Evolutionary conservation across 2,113 vertebrate species (phyloP), one percentile per base, ranked within the genome.

Genomic region (Dicerorhinus sumatrensis): DNA sequence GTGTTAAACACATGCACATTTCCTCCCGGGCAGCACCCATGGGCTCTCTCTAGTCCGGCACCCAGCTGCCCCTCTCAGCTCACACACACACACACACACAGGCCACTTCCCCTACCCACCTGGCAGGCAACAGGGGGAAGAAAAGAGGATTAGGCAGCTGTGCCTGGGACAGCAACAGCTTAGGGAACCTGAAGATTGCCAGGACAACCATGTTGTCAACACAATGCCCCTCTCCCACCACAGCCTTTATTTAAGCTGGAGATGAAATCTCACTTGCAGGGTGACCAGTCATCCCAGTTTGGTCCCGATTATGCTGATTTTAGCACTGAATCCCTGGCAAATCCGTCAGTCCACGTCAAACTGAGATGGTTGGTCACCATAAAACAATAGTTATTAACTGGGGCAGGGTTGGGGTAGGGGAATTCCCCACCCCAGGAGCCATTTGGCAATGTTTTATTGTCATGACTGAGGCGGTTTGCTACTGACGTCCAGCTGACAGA

Each of bases 51-150:
- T 21, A 65, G 21, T 39, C 73, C 27, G 33, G 23, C 31, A 23
- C 1, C 27, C 23, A 33, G 0, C 7, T 46, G 14, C 36, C 29
- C 58, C 81, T 27, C 33, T 48, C 25, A 75, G 14, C 48, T 56
- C 88, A 31, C 76, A 25, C 48, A 76, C 58, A 54, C 39, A 42
- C 39, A 42, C 70, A 54, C 69, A 73, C 4, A 27, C 36, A 11
- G 31, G 16, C 56, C 8, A 56, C 36, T 27, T 51, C 17, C 21
- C 11, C 70, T 23, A 8, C 5, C 8, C 14, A 29, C 20, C 79
- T 62, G 20, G 33, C 25, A 60, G 12, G 13, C 54, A 58, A 42
- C 4, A 0, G 9, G 6, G 0, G 6, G 39, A 21, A 17, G 36
- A 42, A 51, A 42, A 5, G 42, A 42, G 3, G 42, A 42, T 42